These are phyloP conservation scores for Plebejus argus DNA, from an alignment of 2,888 invertebrate genomes.

Conservation along the genomic window DNA sequence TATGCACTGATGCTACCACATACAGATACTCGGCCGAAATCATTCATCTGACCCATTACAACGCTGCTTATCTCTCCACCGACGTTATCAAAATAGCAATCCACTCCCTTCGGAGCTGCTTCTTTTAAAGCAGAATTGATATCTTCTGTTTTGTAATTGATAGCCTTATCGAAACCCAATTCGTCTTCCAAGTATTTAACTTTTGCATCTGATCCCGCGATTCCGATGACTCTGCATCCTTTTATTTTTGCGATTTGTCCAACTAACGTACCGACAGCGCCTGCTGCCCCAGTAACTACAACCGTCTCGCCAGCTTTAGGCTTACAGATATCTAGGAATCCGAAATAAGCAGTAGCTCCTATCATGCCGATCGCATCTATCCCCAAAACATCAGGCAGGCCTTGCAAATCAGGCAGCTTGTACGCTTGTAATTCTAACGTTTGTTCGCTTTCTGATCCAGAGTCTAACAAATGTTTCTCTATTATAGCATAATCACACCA, in stretches of 20 bases:
- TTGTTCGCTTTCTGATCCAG: conserved; percentile 47
- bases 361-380: conserved; percentile 83
- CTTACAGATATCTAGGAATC: conserved; percentile 82
- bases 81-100: conserved; percentile 88
- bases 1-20: conserved; percentile 64
- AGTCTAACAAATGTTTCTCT: background rate
- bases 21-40: conserved; percentile 50
- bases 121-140: conserved; percentile 74
- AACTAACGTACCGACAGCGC: conserved; percentile 86
- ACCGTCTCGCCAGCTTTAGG: conserved; percentile 85
- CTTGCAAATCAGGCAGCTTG: conserved; percentile 73
- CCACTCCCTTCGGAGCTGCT: conserved; percentile 83
- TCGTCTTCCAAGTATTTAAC: conserved; percentile 82
- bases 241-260: conserved; percentile 87
- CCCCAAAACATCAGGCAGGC: conserved; percentile 68
- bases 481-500: conserved; percentile 64
- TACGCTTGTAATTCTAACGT: conserved; percentile 39
- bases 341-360: conserved; percentile 85
- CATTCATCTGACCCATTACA: conserved; percentile 81
- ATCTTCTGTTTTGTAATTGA: conserved; percentile 85
- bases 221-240: conserved; percentile 81
- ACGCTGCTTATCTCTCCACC: conserved; percentile 82
- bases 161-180: conserved; percentile 83
- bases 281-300: conserved; percentile 84
- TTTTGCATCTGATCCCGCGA: conserved; percentile 85